phyloP scores from a whole-genome alignment of 2,888 invertebrate genomes.

The Odontocerum albicorne region DNA sequence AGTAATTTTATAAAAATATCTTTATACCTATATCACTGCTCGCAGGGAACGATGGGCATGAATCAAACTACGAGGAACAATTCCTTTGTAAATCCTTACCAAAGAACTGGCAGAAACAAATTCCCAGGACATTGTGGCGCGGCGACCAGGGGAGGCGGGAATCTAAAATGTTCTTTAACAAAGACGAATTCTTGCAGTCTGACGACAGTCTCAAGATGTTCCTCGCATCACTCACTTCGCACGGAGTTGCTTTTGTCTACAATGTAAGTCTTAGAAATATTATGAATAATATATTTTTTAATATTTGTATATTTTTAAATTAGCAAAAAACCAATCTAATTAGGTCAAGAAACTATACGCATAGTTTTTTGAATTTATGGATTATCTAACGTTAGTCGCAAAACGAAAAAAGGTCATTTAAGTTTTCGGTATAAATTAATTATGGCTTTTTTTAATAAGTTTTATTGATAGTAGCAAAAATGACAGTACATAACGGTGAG shows the following conservation, averaged over 20 bases:
- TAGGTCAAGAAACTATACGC: no score
- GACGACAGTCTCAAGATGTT: conserved; percentile 49
- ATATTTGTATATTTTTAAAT: conserved; percentile 1
- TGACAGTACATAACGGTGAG: no score
- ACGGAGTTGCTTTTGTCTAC: conserved; percentile 52
- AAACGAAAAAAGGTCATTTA: no score
- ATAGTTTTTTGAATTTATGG: no score
- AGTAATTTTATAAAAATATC: neutral
- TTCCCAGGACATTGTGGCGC: conserved; percentile 52
- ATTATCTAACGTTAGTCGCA: no score
- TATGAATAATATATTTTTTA: conserved; percentile 9
- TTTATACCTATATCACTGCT: conserved; percentile 1
- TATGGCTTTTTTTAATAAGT: no score
- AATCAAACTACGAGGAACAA: conserved; percentile 52
- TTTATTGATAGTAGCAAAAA: no score
- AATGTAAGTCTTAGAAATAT: conserved; percentile 40
- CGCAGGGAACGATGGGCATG: conserved; percentile 62
- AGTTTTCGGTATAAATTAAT: no score
- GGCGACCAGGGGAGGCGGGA: conserved; percentile 47
- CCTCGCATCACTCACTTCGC: conserved; percentile 55
- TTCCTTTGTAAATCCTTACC: conserved; percentile 52
- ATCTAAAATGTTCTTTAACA: conserved; percentile 46
- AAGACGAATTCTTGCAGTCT: conserved; percentile 53
- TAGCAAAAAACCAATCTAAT: no score
- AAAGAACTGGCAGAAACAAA: conserved; percentile 44